phyloP scores from a whole-genome alignment of 2,888 invertebrate species.

The Scaptomyza parva region DNA sequence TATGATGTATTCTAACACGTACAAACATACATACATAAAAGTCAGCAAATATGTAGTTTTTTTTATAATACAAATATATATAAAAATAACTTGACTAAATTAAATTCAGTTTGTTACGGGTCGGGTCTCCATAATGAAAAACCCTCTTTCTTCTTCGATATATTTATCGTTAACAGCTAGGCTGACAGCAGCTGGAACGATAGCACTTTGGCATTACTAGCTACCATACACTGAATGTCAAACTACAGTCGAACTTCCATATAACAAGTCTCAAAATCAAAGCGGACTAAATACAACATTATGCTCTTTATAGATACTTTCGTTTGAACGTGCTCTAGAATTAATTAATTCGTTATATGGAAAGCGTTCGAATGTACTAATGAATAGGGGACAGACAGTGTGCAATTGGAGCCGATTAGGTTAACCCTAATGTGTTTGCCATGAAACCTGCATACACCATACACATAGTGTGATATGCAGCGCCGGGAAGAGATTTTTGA shows the following conservation, averaged over 20 bases:
- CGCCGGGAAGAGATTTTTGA: background rate
- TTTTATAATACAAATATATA: background rate
- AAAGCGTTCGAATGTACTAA: background rate
- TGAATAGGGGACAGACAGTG: background rate
- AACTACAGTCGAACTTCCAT: background rate
- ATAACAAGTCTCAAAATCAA: background rate
- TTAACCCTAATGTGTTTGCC: background rate
- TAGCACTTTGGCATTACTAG: background rate
- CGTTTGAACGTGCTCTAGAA: background rate
- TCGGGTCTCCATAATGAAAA: too few species aligned
- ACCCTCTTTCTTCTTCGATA: too few species aligned
- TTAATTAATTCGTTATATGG: background rate
- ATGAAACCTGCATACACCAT: background rate
- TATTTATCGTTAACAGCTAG: too few species aligned
- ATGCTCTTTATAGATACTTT: background rate
- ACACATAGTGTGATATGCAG: background rate
- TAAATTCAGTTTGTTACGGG: too few species aligned
- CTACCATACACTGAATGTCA: background rate
- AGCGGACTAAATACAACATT: too few species aligned
- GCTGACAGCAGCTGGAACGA: background rate
- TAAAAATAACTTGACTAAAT: background rate
- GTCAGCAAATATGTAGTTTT: constrained; percentile 1
- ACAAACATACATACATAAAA: constrained; percentile 13
- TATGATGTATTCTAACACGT: background rate
- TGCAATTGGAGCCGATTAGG: background rate